These are phyloP conservation scores for Tonatia bakeri DNA, from an alignment of 2,113 vertebrate species.

Conservation along the genomic window DNA sequence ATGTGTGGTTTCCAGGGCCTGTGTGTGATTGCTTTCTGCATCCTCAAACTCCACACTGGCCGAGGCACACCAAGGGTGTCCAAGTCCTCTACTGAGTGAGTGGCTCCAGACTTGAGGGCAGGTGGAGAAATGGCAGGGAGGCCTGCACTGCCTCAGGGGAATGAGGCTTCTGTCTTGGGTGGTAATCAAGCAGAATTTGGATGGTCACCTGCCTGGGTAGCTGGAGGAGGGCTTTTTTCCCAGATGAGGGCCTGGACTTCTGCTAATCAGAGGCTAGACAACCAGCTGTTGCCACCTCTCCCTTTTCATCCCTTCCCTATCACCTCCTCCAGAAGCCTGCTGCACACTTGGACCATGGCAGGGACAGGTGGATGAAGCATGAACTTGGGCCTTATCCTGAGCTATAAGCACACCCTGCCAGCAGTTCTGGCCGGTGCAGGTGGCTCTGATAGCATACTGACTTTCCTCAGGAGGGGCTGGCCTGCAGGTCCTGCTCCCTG, in stretches of 20 bases:
- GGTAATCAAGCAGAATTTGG: background rate
- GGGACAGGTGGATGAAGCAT: background rate
- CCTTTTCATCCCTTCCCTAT: background rate
- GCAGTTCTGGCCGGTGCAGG: background rate
- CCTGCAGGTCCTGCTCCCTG: background rate
- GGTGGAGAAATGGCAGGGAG: background rate
- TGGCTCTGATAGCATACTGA: background rate
- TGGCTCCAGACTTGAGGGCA: too few relatives aligned
- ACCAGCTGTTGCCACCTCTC: background rate
- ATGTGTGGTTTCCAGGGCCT: background rate
- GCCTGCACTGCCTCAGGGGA: background rate
- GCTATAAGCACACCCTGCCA: background rate
- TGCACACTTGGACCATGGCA: background rate
- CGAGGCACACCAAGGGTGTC: background rate
- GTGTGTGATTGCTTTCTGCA: background rate
- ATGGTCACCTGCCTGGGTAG: background rate
- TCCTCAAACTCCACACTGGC: background rate
- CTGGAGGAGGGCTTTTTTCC: background rate
- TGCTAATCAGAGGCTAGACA: background rate
- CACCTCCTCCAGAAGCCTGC: background rate
- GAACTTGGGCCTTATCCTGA: background rate
- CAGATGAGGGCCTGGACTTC: background rate
- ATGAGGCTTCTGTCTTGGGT: background rate
- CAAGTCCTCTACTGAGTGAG: too few relatives aligned
- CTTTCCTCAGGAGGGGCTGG: background rate